Base-by-base conservation (phyloP, 2,888 invertebrate species). In the Dicycla oo region DNA sequence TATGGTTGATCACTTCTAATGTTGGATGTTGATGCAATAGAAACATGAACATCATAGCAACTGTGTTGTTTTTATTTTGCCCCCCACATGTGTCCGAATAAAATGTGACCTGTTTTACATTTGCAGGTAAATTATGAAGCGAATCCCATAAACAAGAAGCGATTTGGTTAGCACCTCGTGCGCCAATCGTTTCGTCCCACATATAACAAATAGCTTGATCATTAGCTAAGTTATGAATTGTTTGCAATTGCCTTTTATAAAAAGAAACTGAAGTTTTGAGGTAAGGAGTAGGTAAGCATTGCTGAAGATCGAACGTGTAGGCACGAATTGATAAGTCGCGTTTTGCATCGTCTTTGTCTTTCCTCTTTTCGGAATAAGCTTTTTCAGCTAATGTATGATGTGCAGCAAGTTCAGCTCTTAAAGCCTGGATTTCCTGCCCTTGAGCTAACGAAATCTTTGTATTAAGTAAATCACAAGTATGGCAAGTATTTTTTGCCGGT, bases 141-240 rank as follows among this genome's bases (percentile, higher is more conserved):
- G 80, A 82, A 58, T 84, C 58, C 73, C 71, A 84, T 67, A 88
- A 80, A 26, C 86, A 86, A 49, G 85, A 83, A 0, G 82, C 86
- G 45, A 88, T 85, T 76, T 88, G 78, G 63, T 87, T 88, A 30
- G 83, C 84, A 65, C 86, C 87, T 64, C 87, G 73, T 58, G 65
- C 78, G 34, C 76, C 84, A 54, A 75, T 80, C 6, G 43, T 43
- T 43, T 43, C 43, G 43, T 43, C 43, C n/a, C n/a, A n/a, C n/a
- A n/a, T n/a, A n/a, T 43, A 43, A 43, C 43, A 84, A 43, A 45
- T 67, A 43, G 80, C 78, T 63, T 43, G 2, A 4, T 43, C 43
- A 4, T 69, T 40, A 57, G 63, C 62, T 63, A 63, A 78, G 53
- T 80, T 64, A 71, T 78, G 78, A 49, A 81, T 69, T 43, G 81